Evolutionary conservation across 2,113 vertebrate species (phyloP), one percentile per base, ranked within the genome.

Genomic region (Limnothrissa miodon): DNA sequence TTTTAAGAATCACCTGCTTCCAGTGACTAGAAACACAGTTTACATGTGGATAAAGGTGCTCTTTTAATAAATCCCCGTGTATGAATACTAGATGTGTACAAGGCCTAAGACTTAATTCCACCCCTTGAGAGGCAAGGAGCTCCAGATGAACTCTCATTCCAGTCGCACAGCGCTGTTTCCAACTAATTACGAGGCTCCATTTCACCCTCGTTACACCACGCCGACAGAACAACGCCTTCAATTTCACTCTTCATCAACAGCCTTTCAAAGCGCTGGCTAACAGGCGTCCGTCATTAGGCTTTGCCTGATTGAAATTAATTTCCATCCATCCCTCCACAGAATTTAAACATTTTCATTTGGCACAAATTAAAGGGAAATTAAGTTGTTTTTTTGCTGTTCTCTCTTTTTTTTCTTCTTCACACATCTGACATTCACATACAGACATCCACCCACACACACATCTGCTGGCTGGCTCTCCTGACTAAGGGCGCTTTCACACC

Each of bases 241-340:
- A 45, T 46, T 46, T 48, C 39, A 44, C 48, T 81, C 83, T 83
- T 84, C 83, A 84, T 84, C 59, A 80, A 25, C 53, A 33, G n/a
- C 51, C 46, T 29, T 74, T 84, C 44, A 81, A 48, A 78, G 62
- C 15, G 1, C 1, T n/a, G n/a, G 59, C n/a, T 8, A 8, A 11
- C 7, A n/a, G 59, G 1, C 25, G n/a, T n/a, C 59, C 59, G 1
- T 62, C 10, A 62, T 29, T 25, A 10, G 8, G 23, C 56, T 5
- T 9, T n/a, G 8, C 6, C 7, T 25, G 56, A 62, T 25, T 25
- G 1, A 62, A 62, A 62, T 11, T 10, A 11, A 62, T 29, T 62
- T 29, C n/a, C 56, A 10, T 11, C n/a, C 56, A 25, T 11, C n/a
- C 56, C 10, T n/a, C n/a, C 56, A 7, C 6, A 8, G 8, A 29